A percentile compares a stretch with the other conserved stretches of the same genome.
Evolutionary conservation across 2,888 invertebrate genomes (phyloP).

Genomic region (Eupithecia centaureata): DNA sequence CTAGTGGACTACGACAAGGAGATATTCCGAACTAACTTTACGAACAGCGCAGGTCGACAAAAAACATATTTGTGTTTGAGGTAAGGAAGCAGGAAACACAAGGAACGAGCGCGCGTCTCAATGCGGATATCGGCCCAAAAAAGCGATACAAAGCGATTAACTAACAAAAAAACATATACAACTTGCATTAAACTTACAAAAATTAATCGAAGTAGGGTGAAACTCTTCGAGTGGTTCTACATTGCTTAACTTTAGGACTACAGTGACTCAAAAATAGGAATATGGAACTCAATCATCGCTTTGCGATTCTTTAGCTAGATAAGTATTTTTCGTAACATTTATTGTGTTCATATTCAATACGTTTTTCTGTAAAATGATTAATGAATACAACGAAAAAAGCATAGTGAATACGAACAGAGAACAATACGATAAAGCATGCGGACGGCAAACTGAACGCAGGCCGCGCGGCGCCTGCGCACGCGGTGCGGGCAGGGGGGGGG

Average conservation of each 20-base stretch:
- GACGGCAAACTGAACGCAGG: slow-evolving; percentile 43
- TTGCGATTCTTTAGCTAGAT: slow-evolving; percentile 38
- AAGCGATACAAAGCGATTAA: slow-evolving; percentile 42
- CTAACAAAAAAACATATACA: slow-evolving; percentile 42
- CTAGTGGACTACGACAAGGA: slow-evolving; percentile 17
- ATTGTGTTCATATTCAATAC: slow-evolving; percentile 38
- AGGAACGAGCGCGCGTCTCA: not conserved
- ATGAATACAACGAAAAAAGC: slow-evolving; percentile 23
- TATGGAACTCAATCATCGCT: slow-evolving; percentile 41
- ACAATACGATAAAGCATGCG: slow-evolving; percentile 32
- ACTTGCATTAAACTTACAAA: slow-evolving; percentile 42
- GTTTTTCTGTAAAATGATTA: slow-evolving; percentile 26
- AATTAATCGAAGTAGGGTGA: slow-evolving; percentile 37
- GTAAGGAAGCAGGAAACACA: slow-evolving; percentile 32
- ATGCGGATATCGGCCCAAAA: slow-evolving; percentile 16
- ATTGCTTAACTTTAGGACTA: slow-evolving; percentile 43
- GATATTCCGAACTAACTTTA: slow-evolving; percentile 35
- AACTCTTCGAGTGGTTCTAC: slow-evolving; percentile 35
- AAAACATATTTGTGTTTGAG: not conserved
- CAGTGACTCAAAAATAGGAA: slow-evolving; percentile 46
- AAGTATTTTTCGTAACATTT: slow-evolving; percentile 34
- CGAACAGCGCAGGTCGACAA: slow-evolving; percentile 13
- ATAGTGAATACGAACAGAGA: slow-evolving; percentile 32
- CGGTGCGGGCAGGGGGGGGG: slow-evolving; percentile 36
- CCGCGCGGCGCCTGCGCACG: slow-evolving; percentile 44